Base-by-base conservation (phyloP, 2,888 invertebrate species). In the Chirona hameri region DNA sequence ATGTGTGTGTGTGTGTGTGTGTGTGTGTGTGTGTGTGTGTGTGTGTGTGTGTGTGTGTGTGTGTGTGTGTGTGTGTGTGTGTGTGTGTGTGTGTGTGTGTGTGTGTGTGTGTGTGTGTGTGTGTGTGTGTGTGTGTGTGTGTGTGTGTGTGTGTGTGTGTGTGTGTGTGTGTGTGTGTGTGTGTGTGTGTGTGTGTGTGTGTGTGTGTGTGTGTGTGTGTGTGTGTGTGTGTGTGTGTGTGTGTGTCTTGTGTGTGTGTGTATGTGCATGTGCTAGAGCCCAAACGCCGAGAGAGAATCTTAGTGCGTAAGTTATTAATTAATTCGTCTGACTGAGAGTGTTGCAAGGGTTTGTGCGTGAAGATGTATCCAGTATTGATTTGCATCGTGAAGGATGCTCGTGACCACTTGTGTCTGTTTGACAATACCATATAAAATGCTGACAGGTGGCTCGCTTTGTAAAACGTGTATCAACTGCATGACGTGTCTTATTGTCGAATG, bases 241-340 rank as follows among this genome's bases (percentile, higher is more conserved):
- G 39, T 39, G 39, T 39, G 39, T 39, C n/a, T n/a, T n/a, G 39
- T 39, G 52, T 9, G n/a, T 60, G 60, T 9, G 60, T 60, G 60
- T 60, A 4, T 60, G 60, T 15, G 60, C 1, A 60, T n/a, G 60
- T 1, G 14, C 2, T 52, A 52, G 12, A 24, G 60, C 60, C 4
- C 60, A 21, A 0, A n/a, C 3, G 60, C 60, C 7, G 24, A 10
- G 21, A 24, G n/a, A n/a, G 60, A 39, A 39, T 60, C n/a, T 21
- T 69, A 69, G 69, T 14, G 12, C 9, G 15, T 69, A 69, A 69
- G 69, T 69, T 69, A 69, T 69, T 69, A 69, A 69, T 69, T 69
- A 69, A 69, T 69, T 24, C 14, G 14, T 21, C 60, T 24, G 27
- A 14, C 12, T 29, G 69, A 69, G 7, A 12, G 69, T 69, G n/a